A percentile compares a stretch with the other conserved stretches of the same genome.
Conservation (phyloP, 2,113 vertebrate genomes). For the Apus apus region DNA sequence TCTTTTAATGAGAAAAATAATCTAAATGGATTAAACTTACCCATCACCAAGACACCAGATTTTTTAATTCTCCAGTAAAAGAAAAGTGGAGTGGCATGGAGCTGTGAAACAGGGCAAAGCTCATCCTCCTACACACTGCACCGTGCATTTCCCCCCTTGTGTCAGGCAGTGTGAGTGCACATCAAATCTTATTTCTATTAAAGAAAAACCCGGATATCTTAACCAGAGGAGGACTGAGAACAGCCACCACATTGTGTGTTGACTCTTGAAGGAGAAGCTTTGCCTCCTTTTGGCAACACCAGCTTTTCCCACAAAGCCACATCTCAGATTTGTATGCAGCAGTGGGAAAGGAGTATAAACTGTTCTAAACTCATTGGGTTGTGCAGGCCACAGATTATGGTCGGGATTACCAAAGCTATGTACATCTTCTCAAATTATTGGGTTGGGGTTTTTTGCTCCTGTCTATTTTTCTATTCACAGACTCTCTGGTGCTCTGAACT, state of each 20-base stretch:
- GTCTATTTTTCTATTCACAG: background rate
- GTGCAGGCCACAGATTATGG: background rate
- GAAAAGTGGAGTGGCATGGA: background rate
- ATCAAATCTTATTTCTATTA: background rate
- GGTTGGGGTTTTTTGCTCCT: rapidly evolving
- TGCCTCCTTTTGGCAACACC: background rate
- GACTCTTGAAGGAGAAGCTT: rapidly evolving
- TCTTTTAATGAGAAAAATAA: background rate
- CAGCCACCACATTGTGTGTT: background rate
- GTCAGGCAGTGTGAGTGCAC: background rate
- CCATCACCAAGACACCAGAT: background rate
- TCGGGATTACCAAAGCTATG: background rate
- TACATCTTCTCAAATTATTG: background rate
- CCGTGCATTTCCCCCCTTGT: background rate
- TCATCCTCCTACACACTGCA: background rate
- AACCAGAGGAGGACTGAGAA: background rate
- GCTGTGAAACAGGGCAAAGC: background rate
- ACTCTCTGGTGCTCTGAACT: background rate
- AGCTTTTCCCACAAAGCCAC: background rate
- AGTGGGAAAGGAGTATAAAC: background rate
- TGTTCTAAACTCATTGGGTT: background rate
- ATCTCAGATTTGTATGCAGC: rapidly evolving
- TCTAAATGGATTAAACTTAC: background rate
- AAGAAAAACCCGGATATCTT: background rate
- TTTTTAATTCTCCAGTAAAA: background rate